These are phyloP conservation scores for Steatocranus sp. DNA, from an alignment of 2,797 vertebrate genomes.

Conservation along the genomic window DNA sequence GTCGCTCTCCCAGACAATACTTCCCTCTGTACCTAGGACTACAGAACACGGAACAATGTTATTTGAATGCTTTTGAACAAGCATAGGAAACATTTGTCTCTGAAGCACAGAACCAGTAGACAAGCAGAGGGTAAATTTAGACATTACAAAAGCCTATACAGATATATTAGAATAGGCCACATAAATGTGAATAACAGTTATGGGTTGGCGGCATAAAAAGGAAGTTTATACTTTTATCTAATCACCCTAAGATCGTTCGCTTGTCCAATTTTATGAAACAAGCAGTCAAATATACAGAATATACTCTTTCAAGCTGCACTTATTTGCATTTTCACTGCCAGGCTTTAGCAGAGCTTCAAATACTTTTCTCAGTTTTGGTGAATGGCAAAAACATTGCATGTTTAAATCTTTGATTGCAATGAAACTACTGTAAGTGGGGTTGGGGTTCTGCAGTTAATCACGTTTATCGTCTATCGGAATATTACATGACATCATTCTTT, in stretches of 20 bases:
- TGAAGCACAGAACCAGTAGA: not conserved
- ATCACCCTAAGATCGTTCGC: not conserved
- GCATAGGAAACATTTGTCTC: not conserved
- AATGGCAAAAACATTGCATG: rapidly evolving
- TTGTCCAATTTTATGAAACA: rapidly evolving
- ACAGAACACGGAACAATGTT: not conserved
- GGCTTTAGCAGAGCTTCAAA: not conserved
- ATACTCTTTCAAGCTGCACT: not conserved
- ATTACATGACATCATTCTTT: not conserved
- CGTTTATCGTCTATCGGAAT: not conserved
- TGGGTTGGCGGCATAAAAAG: not conserved
- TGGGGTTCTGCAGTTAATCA: not conserved
- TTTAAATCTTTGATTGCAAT: not conserved
- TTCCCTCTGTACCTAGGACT: conserved; percentile 86
- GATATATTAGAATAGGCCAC: not conserved
- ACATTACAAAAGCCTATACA: not conserved
- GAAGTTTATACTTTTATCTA: not conserved
- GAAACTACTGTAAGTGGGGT: not conserved
- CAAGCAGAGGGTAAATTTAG: not conserved
- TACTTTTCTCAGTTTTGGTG: not conserved
- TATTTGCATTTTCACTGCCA: not conserved
- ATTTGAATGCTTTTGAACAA: not conserved
- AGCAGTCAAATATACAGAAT: not conserved
- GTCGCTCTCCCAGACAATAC: conserved; percentile 90
- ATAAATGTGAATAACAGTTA: not conserved